A percentile compares a stretch with the other conserved stretches of the same genome.
phyloP scores from a whole-genome alignment of 2,797 vertebrate species.

The Melanotaenia boesemani region DNA sequence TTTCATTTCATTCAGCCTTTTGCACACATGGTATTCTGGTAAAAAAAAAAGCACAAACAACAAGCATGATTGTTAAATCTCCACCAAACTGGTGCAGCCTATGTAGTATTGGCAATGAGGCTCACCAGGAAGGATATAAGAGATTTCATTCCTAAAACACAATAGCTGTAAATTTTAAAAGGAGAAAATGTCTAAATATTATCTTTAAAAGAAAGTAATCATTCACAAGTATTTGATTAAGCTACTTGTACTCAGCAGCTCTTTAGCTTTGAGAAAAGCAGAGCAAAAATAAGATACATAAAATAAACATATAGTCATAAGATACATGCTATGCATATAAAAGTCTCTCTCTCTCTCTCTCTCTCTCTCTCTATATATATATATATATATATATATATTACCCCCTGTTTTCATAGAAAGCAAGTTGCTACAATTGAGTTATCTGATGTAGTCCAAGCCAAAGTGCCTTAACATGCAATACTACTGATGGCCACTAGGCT shows the following conservation, averaged over 20 bases:
- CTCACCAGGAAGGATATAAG: conserved; percentile 40
- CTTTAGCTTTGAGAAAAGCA: no score
- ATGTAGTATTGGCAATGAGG: background rate
- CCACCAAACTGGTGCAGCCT: background rate
- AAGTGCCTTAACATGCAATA: background rate
- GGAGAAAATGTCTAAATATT: conserved; percentile 8
- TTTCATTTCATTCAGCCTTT: no score
- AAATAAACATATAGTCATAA: background rate
- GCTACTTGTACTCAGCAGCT: background rate
- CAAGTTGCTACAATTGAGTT: background rate
- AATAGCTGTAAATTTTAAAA: conserved; percentile 32
- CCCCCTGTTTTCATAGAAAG: background rate
- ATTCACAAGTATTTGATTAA: background rate
- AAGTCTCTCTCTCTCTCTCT: no score
- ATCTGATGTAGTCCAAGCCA: background rate
- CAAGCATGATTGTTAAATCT: background rate
- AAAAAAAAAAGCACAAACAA: no score
- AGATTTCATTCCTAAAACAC: conserved; percentile 45
- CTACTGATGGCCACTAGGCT: background rate
- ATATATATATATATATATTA: background rate
- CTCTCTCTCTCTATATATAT: no score
- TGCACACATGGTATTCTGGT: no score
- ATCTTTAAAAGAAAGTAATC: conserved; percentile 17
- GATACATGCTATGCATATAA: background rate
- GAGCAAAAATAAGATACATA: background rate